Evolutionary conservation across 2,888 invertebrate genomes (phyloP).

Genomic region (Drosophila mayaguana): DNA sequence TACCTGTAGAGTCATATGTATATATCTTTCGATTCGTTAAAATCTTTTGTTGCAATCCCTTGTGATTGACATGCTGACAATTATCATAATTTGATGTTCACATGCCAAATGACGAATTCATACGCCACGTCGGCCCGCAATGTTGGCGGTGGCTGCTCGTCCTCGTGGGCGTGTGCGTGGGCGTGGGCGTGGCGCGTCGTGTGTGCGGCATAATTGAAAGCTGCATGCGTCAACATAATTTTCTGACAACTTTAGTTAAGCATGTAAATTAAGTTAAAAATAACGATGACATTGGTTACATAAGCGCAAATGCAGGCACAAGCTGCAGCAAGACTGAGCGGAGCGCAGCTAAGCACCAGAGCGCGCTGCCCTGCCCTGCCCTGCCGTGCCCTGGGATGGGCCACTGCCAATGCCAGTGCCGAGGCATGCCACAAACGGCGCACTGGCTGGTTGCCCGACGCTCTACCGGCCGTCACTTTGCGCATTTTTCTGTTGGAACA

Average conservation of each 20-base stretch:
- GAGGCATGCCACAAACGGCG: constrained; percentile 28
- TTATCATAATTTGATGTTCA: constrained; percentile 73
- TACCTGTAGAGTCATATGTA: not conserved
- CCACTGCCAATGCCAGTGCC: constrained; percentile 5
- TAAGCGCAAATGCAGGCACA: constrained; percentile 68
- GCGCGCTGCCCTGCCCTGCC: not conserved
- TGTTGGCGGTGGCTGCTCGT: constrained; percentile 11
- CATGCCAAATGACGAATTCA: constrained; percentile 68
- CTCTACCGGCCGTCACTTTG: constrained; percentile 47
- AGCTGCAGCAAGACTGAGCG: constrained; percentile 27
- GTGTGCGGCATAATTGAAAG: constrained; percentile 74
- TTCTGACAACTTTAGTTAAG: constrained; percentile 81
- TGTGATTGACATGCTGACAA: constrained; percentile 48
- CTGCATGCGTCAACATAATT: constrained; percentile 81
- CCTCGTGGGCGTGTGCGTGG: constrained; percentile 31
- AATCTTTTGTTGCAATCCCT: constrained; percentile 20
- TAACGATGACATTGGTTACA: constrained; percentile 81
- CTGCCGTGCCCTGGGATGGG: not conserved
- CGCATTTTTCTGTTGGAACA: constrained; percentile 67
- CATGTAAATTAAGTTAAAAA: constrained; percentile 81
- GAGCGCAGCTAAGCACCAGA: constrained; percentile 25
- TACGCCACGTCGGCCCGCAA: constrained; percentile 56
- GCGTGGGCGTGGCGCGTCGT: constrained; percentile 38
- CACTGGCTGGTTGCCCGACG: constrained; percentile 29
- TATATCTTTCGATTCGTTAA: not conserved